Base-by-base conservation (phyloP, 2,797 vertebrate species). In the Alca torda region DNA sequence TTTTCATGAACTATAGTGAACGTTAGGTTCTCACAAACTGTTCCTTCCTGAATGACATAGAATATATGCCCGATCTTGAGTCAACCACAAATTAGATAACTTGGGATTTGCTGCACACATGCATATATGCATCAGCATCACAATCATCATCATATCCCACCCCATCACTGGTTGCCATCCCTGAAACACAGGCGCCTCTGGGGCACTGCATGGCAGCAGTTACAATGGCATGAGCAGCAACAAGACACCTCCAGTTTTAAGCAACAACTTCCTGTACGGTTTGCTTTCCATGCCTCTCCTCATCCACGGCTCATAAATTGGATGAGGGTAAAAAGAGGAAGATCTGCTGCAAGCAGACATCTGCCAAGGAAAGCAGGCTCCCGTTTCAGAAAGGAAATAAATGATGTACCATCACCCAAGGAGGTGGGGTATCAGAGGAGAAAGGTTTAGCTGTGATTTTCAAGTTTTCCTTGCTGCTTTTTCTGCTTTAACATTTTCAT, bases 401-500 rank as follows among this genome's bases (percentile, higher is more conserved):
- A 67, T 19, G 0, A 53, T 11, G 13, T 11, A 37, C 35, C 33
- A 33, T 68, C 61, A 81, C 41, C 37, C 0, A 0, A 78, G 41
- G n/a, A 78, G 31, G 14, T 16, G 30, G 51, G 17, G 25, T 17
- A 19, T 46, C 2, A 1, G 54, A 86, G 69, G 51, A 80, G 28
- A 77, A 31, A 89, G 17, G n/a, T 8, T 13, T 35, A 54, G 21
- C 11, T 77, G 11, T 63, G 48, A 48, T 80, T 90, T 90, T 59
- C 33, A 87, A 69, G 24, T 19, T 14, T 85, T 90, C 39, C 20
- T 73, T 79, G 59, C n/a, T 69, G 61, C 73, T 83, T 75, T 59
- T 77, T 76, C 46, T 7, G 8, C 46, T 93, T 96, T 61, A 93
- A 92, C 37, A 3, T 87, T n/a, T 78, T 93, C 84, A 78, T 59